A percentile compares a stretch with the other conserved stretches of the same genome.
Evolutionary conservation across 2,113 vertebrate species (phyloP).

Genomic region (Trichechus manatus): DNA sequence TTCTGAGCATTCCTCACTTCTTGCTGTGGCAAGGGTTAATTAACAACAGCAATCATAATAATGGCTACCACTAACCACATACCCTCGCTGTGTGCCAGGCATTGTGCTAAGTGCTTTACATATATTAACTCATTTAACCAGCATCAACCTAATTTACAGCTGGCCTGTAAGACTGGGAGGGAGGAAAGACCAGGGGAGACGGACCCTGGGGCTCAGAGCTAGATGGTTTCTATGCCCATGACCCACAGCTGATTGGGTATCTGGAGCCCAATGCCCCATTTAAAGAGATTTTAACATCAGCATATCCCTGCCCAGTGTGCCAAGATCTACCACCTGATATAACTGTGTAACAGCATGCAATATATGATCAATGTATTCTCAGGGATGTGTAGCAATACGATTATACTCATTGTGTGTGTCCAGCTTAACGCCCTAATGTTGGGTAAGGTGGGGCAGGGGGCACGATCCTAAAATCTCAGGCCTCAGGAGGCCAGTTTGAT

Average conservation of each 20-base stretch:
- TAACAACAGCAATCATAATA: background rate
- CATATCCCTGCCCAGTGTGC: background rate
- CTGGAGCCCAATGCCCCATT: background rate
- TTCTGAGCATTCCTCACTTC: background rate
- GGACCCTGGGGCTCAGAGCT: background rate
- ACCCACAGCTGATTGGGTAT: background rate
- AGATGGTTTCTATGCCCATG: background rate
- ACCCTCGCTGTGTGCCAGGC: background rate
- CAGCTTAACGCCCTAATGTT: background rate
- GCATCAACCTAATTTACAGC: background rate
- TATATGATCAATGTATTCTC: background rate
- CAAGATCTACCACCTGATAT: background rate
- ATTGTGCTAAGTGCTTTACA: background rate
- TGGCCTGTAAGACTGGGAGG: background rate
- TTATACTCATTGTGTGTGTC: background rate
- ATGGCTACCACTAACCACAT: background rate
- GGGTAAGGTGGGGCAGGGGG: background rate
- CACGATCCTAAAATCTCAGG: background rate
- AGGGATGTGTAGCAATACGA: background rate
- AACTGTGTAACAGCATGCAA: background rate
- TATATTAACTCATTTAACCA: background rate
- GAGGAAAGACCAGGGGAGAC: background rate
- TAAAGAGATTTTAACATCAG: slow-evolving; percentile 9
- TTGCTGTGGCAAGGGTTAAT: background rate
- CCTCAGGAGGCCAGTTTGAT: background rate